Evolutionary conservation across 2,113 vertebrate species (phyloP).

Genomic region (Vireo altiloquus): DNA sequence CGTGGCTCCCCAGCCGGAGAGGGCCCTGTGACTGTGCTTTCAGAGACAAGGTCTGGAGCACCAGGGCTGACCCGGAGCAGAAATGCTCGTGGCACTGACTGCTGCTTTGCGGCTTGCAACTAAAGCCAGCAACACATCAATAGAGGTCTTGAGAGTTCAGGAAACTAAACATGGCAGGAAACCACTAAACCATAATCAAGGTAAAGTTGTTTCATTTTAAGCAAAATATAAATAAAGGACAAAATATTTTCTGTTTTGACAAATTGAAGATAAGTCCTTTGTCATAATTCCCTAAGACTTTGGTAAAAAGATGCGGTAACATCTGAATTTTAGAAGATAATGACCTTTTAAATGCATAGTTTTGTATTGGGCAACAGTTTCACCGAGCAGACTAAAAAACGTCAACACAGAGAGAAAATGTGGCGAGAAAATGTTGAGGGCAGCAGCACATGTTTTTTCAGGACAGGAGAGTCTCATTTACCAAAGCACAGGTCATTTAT

Average conservation of each 20-base stretch:
- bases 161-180: constrained; percentile 30
- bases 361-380: background rate
- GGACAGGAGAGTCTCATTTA: background rate
- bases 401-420: background rate
- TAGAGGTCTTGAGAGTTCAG: background rate
- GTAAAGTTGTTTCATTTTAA: constrained; percentile 19
- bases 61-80: too few relatives aligned
- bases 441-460: background rate
- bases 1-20: too few relatives aligned
- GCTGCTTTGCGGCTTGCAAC: too few relatives aligned
- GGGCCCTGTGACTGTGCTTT: too few relatives aligned
- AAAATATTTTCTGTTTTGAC: background rate
- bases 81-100: too few relatives aligned
- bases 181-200: background rate
- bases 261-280: background rate
- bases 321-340: background rate
- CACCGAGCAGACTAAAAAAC: background rate
- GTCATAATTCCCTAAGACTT: background rate
- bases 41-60: too few relatives aligned
- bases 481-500: background rate
- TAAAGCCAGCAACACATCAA: too few relatives aligned
- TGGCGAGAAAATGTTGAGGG: background rate
- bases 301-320: background rate
- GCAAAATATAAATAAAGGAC: background rate
- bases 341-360: background rate